These are phyloP conservation scores for Odontesthes bonariensis DNA, from an alignment of 2,113 vertebrate species.

Conservation along the genomic window DNA sequence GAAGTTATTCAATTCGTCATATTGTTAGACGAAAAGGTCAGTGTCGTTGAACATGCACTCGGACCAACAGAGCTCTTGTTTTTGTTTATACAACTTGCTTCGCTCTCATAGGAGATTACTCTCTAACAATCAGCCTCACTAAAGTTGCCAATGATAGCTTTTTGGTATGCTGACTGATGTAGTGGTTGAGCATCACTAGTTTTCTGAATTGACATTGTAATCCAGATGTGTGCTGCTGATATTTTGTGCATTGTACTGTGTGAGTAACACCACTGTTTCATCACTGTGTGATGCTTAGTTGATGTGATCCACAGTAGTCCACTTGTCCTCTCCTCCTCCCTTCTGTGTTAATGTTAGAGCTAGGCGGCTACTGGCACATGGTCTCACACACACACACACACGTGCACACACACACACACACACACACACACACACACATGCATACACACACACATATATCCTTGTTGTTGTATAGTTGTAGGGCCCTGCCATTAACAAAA, in stretches of 20 bases:
- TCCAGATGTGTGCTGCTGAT: conserved; percentile 59
- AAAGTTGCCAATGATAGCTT: neutral
- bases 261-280: conserved; percentile 42
- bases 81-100: conserved; percentile 21
- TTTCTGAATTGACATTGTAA: conserved; percentile 8
- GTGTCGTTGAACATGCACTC: conserved; percentile 17
- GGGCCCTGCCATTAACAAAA: neutral
- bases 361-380: conserved; percentile 72
- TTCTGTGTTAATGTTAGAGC: conserved; percentile 57
- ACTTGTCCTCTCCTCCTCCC: conserved; percentile 59
- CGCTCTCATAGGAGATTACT: neutral
- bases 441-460: neutral
- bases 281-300: conserved; percentile 55
- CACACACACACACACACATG: neutral
- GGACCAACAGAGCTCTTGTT: conserved; percentile 15
- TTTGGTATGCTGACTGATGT: neutral
- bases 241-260: conserved; percentile 60
- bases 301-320: conserved; percentile 58
- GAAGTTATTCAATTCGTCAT: conserved; percentile 60
- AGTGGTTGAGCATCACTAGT: neutral
- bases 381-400: conserved; percentile 3
- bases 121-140: neutral
- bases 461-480: neutral
- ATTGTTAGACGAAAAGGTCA: conserved; percentile 50
- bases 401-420: conserved; percentile 1